Conservation (phyloP, 64 coral and sea anemone genomes). For the Acropora yongei region DNA sequence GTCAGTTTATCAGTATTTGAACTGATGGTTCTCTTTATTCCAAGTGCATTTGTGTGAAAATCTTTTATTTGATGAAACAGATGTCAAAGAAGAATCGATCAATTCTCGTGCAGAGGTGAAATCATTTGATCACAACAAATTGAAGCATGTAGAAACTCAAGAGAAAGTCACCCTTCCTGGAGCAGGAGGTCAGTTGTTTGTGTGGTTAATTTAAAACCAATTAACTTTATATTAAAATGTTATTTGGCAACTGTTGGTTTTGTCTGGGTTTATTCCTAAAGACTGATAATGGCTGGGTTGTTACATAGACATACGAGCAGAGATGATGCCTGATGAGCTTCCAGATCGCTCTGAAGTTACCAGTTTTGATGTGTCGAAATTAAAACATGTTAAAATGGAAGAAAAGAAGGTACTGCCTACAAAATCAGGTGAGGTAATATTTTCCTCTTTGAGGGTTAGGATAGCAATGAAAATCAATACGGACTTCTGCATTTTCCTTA, state of each 20-base stretch:
- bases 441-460: neutral
- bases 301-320: conserved; percentile 65
- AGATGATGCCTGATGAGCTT: conserved; percentile 80
- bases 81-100: conserved; percentile 78
- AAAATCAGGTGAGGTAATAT: conserved; percentile 11
- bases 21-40: neutral
- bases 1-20: neutral
- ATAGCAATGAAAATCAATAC: no score
- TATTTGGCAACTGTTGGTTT: neutral
- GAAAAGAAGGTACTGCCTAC: conserved; percentile 74
- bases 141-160: conserved; percentile 89
- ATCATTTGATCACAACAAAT: conserved; percentile 79
- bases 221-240: no score
- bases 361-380: conserved; percentile 58
- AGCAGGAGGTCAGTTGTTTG: conserved; percentile 53
- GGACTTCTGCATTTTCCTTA: no score
- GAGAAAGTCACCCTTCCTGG: conserved; percentile 87
- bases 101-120: conserved; percentile 85
- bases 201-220: no score
- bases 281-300: neutral
- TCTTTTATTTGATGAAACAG: conserved; percentile 40
- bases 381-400: conserved; percentile 76
- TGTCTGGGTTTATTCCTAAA: neutral
- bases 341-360: conserved; percentile 81
- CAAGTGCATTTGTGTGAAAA: neutral